Percentiles rank a stretch among this genome's conserved stretches.
Evolutionary conservation across 2,113 vertebrate species (phyloP).

Genomic region (Dicaeum eximium): DNA sequence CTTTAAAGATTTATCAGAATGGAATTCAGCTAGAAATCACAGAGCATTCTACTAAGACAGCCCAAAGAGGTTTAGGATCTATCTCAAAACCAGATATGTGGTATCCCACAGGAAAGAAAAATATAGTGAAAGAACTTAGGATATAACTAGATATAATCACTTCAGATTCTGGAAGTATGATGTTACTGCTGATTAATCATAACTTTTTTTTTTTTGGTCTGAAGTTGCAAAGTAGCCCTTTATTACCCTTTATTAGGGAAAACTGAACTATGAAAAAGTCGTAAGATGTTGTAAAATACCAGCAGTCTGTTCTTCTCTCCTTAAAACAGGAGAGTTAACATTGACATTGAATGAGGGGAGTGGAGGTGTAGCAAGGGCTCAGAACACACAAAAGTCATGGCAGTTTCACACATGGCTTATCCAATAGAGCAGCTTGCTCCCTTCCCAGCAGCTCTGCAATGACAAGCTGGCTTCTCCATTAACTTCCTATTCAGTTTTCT

Average conservation of each 20-base stretch:
- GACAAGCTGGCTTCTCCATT: background rate
- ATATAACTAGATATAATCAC: background rate
- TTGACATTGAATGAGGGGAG: background rate
- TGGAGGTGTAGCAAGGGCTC: background rate
- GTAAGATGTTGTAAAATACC: background rate
- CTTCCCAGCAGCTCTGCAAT: background rate
- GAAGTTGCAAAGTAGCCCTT: background rate
- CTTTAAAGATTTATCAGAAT: background rate
- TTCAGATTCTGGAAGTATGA: background rate
- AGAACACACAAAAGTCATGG: background rate
- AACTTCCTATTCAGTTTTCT: background rate
- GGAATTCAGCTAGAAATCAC: background rate
- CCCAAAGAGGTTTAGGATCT: background rate
- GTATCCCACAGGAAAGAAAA: background rate
- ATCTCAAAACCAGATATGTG: background rate
- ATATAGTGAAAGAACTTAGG: background rate
- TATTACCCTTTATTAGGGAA: background rate
- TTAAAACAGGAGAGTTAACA: background rate
- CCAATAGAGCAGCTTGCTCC: background rate
- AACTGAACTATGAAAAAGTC: background rate
- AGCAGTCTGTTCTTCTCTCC: background rate
- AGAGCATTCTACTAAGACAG: background rate
- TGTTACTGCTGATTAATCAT: background rate
- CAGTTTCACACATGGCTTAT: background rate
- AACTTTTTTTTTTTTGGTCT: background rate